These are phyloP conservation scores for Dolichotis patagonum DNA, from an alignment of 2,113 vertebrate species.

Conservation along the genomic window DNA sequence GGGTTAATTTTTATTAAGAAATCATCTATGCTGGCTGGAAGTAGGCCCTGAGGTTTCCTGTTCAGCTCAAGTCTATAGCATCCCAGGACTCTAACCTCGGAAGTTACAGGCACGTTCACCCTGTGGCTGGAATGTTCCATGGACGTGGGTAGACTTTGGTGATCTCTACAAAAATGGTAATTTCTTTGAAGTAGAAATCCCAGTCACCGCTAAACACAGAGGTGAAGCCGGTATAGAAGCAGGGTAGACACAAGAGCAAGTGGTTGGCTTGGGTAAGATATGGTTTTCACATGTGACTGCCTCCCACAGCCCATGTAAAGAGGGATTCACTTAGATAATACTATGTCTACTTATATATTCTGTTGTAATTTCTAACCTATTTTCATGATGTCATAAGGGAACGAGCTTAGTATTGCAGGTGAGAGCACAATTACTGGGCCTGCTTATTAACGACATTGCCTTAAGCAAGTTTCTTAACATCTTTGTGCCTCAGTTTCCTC, in stretches of 20 bases:
- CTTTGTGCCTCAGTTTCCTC: background rate
- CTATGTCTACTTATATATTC: background rate
- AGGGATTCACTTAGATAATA: background rate
- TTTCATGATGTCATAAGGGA: background rate
- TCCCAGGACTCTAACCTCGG: too few relatives aligned
- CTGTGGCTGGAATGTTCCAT: background rate
- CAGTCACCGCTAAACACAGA: background rate
- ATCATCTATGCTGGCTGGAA: conserved; percentile 32
- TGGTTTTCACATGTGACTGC: background rate
- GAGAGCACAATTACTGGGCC: background rate
- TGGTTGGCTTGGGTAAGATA: accelerated
- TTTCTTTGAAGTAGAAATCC: conserved; percentile 1
- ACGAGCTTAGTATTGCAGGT: background rate
- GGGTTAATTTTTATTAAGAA: conserved; percentile 84
- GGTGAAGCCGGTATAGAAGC: background rate
- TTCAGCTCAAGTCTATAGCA: background rate
- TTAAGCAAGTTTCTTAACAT: background rate
- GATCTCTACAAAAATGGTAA: background rate
- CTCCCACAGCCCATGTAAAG: background rate
- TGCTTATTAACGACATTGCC: background rate
- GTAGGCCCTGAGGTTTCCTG: background rate
- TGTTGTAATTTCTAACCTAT: background rate
- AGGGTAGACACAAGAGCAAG: background rate
- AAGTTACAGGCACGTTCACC: background rate
- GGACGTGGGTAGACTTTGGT: background rate